Conservation (phyloP, 2,797 vertebrate species). For the Pseudocheirus occidentalis region DNA sequence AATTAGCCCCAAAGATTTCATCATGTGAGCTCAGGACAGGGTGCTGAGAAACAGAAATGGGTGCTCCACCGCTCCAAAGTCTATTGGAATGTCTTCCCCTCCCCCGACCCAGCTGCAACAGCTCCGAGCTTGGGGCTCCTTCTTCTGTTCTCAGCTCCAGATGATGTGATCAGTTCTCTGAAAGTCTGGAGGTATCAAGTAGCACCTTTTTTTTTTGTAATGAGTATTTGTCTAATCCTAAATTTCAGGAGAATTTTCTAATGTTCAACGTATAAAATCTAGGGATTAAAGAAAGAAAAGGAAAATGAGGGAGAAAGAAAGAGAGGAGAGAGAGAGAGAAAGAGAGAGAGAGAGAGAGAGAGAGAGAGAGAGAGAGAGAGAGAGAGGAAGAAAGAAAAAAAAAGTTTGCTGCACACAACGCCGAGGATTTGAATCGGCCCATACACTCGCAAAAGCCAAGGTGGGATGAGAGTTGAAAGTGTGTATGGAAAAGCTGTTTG, state of each 20-base stretch:
- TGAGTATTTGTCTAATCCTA: conserved; percentile 95
- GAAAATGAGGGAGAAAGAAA: conserved; percentile 76
- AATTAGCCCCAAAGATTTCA: background rate
- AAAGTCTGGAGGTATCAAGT: conserved; percentile 90
- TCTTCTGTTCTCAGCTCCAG: conserved; percentile 77
- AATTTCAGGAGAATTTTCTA: conserved; percentile 93
- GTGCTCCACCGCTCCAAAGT: background rate
- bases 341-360: background rate
- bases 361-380: background rate
- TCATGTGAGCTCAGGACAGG: background rate
- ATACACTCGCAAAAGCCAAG: conserved; percentile 58
- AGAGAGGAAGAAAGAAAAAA: background rate
- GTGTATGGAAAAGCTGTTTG: background rate
- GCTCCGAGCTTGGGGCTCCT: conserved; percentile 9
- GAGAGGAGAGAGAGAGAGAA: background rate
- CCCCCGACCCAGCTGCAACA: background rate
- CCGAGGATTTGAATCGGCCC: conserved; percentile 38
- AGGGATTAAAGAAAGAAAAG: conserved; percentile 90
- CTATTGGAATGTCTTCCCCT: conserved; percentile 16
- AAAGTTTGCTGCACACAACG: conserved; percentile 75
- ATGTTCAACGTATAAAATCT: conserved; percentile 92
- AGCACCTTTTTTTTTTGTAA: conserved; percentile 87
- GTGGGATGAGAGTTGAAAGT: conserved; percentile 47
- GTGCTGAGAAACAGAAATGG: background rate
- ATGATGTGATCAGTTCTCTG: conserved; percentile 84